Conservation (phyloP, 2,888 invertebrate species). For the Amphipoea oculea region DNA sequence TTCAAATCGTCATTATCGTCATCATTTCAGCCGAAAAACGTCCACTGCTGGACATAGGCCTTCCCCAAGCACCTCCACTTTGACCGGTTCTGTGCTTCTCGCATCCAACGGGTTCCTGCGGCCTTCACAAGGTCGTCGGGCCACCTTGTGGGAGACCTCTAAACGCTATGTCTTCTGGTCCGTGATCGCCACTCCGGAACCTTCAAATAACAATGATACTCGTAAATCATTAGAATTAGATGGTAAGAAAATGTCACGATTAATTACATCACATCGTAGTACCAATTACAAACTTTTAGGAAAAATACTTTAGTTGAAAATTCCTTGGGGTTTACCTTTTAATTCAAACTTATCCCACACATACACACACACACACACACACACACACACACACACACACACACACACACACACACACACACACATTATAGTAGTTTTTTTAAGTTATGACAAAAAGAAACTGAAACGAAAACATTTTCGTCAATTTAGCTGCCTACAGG, state of each 20-base stretch:
- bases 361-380: neutral
- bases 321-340: neutral
- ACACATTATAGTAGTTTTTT: neutral
- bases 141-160: too few species aligned
- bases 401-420: neutral
- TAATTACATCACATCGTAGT: too few species aligned
- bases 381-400: neutral
- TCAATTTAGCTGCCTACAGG: neutral
- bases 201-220: neutral
- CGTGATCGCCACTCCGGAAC: too few species aligned
- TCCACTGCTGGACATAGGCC: too few species aligned
- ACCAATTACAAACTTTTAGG: neutral
- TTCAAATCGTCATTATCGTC: neutral
- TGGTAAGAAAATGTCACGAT: neutral
- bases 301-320: neutral
- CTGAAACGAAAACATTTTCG: neutral
- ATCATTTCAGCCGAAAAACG: too few species aligned
- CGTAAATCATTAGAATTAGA: neutral
- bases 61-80: too few species aligned
- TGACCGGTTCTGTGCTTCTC: too few species aligned
- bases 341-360: neutral
- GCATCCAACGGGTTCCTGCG: too few species aligned
- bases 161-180: too few species aligned
- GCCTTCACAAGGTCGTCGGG: too few species aligned
- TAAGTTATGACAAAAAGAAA: too few species aligned